These are phyloP conservation scores for Bufo bufo DNA, from an alignment of 2,113 vertebrate species.

Conservation along the genomic window DNA sequence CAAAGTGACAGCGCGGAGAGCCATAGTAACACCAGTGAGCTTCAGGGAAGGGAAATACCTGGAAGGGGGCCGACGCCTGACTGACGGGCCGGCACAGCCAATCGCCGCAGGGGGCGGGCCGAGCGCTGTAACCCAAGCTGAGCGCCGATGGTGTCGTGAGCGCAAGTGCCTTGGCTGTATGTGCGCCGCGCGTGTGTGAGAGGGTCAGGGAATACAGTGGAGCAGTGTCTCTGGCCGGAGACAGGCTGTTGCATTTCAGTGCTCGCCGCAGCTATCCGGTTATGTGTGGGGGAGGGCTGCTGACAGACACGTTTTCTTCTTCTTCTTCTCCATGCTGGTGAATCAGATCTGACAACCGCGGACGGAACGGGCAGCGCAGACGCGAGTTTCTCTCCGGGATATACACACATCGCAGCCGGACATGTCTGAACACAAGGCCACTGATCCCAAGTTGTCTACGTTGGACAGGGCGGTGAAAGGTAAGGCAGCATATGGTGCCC, in stretches of 20 bases:
- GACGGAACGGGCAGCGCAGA: conserved; percentile 14
- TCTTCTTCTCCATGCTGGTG: conserved; percentile 43
- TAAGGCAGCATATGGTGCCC: conserved; percentile 68
- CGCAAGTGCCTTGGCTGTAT: conserved; percentile 51
- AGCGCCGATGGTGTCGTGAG: conserved; percentile 52
- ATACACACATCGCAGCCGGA: conserved; percentile 71
- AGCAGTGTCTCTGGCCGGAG: conserved; percentile 59
- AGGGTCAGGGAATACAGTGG: conserved; percentile 59
- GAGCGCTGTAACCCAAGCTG: conserved; percentile 43
- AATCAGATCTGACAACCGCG: conserved; percentile 47
- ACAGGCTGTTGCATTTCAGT: conserved; percentile 60
- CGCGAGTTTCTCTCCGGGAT: conserved; percentile 36
- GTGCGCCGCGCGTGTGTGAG: conserved; percentile 40
- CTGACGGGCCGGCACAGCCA: conserved; percentile 25
- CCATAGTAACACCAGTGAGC: conserved; percentile 58
- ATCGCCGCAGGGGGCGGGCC: conserved; percentile 41
- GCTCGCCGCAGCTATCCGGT: conserved; percentile 53
- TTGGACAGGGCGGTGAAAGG: conserved; percentile 96
- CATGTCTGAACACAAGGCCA: conserved; percentile 96
- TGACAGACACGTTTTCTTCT: conserved; percentile 18
- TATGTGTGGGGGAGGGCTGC: conserved; percentile 26
- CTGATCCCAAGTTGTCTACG: conserved; percentile 96
- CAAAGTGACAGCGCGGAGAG: conserved; percentile 55
- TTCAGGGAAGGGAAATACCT: conserved; percentile 57
- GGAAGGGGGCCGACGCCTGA: conserved; percentile 50